phyloP scores from a whole-genome alignment of 2,113 vertebrate genomes.

The Origma solitaria region DNA sequence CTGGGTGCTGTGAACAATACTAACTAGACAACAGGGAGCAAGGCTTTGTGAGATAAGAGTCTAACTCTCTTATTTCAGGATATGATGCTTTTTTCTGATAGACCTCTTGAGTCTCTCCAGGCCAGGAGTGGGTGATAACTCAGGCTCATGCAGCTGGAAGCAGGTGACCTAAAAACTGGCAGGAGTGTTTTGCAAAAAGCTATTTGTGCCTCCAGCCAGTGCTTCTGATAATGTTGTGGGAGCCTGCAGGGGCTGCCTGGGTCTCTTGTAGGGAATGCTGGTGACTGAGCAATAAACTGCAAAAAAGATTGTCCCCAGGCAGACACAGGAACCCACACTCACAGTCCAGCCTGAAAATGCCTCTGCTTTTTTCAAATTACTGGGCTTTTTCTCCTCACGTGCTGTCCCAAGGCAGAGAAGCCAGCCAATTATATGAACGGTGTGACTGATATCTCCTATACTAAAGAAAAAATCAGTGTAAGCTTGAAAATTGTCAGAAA shows the following conservation, averaged over 20 bases:
- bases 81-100: not conserved
- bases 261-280: not conserved
- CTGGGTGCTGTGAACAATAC: not conserved
- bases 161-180: not conserved
- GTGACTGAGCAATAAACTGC: not conserved
- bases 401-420: not conserved
- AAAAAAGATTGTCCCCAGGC: too few relatives aligned
- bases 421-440: not conserved
- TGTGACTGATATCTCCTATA: not conserved
- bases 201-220: not conserved
- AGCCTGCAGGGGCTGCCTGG: not conserved
- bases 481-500: not conserved
- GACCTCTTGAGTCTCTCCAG: not conserved
- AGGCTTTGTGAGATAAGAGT: not conserved
- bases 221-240: not conserved
- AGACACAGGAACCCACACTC: not conserved
- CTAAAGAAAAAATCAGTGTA: too few relatives aligned
- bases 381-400: not conserved
- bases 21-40: not conserved
- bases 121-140: not conserved
- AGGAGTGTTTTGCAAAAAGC: not conserved
- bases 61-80: not conserved
- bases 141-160: not conserved
- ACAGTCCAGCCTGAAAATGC: not conserved
- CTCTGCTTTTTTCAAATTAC: not conserved